A percentile compares a stretch with the other conserved stretches of the same genome.
These are phyloP conservation scores for Halocynthia roretzi DNA, from an alignment of 23 tunicate species.

Conservation along the genomic window DNA sequence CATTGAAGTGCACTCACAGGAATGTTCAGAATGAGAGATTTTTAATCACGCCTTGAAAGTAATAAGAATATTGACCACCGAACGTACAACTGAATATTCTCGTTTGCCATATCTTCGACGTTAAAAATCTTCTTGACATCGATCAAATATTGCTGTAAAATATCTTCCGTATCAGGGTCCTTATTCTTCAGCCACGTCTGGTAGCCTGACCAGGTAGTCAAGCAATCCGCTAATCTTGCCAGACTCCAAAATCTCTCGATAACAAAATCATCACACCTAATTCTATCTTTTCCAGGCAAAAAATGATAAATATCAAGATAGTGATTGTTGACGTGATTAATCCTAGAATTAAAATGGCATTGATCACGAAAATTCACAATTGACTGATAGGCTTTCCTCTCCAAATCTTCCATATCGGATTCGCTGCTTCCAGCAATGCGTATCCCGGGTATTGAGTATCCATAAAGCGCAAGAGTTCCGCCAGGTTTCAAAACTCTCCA, in stretches of 20 bases:
- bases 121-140: too few species aligned
- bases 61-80: too few species aligned
- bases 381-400: neutral
- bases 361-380: neutral
- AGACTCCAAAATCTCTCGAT: constrained; percentile 11
- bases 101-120: too few species aligned
- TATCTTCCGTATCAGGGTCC: constrained; percentile 7
- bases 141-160: constrained; percentile 1
- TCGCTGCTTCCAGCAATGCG: neutral
- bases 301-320: constrained; percentile 30
- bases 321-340: constrained; percentile 20
- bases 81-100: too few species aligned
- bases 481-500: constrained; percentile 44
- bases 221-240: constrained; percentile 1
- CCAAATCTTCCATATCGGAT: neutral
- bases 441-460: constrained; percentile 46
- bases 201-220: constrained; percentile 48
- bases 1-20: too few species aligned
- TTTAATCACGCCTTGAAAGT: too few species aligned
- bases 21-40: too few species aligned
- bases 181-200: constrained; percentile 21
- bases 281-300: constrained; percentile 4
- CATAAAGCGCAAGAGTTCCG: constrained; percentile 65
- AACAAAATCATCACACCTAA: constrained; percentile 3
- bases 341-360: constrained; percentile 13